phyloP scores from a whole-genome alignment of 1,140 invertebrate species.

The Drosophila punjabiensis region DNA sequence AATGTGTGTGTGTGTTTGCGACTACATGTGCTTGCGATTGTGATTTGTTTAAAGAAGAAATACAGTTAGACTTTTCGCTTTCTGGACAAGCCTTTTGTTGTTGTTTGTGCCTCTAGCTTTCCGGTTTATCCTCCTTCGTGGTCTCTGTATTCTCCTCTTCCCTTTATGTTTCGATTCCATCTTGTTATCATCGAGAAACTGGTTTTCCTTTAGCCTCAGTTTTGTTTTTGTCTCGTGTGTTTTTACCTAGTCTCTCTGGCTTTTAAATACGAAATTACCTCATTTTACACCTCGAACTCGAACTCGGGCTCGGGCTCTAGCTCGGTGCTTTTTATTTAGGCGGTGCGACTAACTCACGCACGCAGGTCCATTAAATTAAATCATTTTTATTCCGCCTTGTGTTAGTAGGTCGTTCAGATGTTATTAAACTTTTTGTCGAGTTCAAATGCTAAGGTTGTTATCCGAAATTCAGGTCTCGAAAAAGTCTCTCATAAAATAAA shows the following conservation, averaged over 20 bases:
- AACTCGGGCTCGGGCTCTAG: constrained; percentile 1
- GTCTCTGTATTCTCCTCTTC: neutral
- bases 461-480: neutral
- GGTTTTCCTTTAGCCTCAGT: constrained; percentile 48
- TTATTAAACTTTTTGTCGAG: constrained; percentile 19
- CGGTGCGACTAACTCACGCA: constrained; percentile 25
- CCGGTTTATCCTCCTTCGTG: constrained; percentile 39
- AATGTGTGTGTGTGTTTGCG: constrained; percentile 31
- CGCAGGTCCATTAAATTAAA: constrained; percentile 27
- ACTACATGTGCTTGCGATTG: constrained; percentile 37
- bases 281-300: constrained; percentile 68
- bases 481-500: neutral
- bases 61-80: constrained; percentile 63
- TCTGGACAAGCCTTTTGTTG: constrained; percentile 38
- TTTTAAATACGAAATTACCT: constrained; percentile 75
- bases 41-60: constrained; percentile 42
- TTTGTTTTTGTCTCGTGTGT: constrained; percentile 32
- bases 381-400: constrained; percentile 15
- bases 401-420: constrained; percentile 40
- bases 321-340: constrained; percentile 41
- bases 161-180: constrained; percentile 27
- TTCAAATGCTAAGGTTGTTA: constrained; percentile 21
- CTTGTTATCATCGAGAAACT: constrained; percentile 58
- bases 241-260: constrained; percentile 38
- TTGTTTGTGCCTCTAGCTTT: constrained; percentile 40